Evolutionary conservation across 2,113 vertebrate genomes (phyloP), one percentile per base, ranked within the genome.

Genomic region (Alligator sinensis): DNA sequence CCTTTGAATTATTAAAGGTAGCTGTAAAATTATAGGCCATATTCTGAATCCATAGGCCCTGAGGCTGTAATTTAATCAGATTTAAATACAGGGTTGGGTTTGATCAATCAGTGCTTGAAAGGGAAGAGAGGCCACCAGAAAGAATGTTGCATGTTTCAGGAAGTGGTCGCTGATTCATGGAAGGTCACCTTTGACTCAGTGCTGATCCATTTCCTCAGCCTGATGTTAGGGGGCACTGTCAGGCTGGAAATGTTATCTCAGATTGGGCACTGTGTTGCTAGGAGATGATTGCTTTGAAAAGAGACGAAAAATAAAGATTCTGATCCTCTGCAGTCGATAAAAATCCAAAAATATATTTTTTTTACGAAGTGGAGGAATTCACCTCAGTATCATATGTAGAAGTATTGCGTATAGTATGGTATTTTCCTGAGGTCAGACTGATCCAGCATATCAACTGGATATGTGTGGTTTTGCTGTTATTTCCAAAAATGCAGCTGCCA

Each of bases 101-200:
- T 17, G 70, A 80, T 76, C 28, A 28, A 82, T 11, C 68, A n/a
- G 80, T 27, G 21, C 22, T 74, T 74, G 92, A 38, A 62, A 90
- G 84, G 74, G 64, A 6, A 22, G 25, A 74, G 79, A 63, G 1
- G 2, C 83, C 87, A 72, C 82, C 66, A 18, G 58, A 80, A 84
- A 78, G 82, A 47, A 9, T 22, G 25, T 1, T 17, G 21, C 16
- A 34, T 16, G 54, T n/a, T 76, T 81, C 38, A 4, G 88, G 84
- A 85, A 47, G 54, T n/a, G 82, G 5, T 14, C 17, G 25, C 3
- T 60, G 94, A 63, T 79, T 89, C 93, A 92, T 75, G 82, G 60
- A 84, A 86, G 84, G 79, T 94, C 95, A 92, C 77, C 82, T 93
- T 72, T 85, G 72, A 75, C 84, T 94, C 66, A 27, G 19, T 47